A percentile compares a stretch with the other conserved stretches of the same genome.
These are phyloP conservation scores for Sebastes flavidus DNA, from an alignment of 2,797 vertebrate genomes.

Conservation along the genomic window DNA sequence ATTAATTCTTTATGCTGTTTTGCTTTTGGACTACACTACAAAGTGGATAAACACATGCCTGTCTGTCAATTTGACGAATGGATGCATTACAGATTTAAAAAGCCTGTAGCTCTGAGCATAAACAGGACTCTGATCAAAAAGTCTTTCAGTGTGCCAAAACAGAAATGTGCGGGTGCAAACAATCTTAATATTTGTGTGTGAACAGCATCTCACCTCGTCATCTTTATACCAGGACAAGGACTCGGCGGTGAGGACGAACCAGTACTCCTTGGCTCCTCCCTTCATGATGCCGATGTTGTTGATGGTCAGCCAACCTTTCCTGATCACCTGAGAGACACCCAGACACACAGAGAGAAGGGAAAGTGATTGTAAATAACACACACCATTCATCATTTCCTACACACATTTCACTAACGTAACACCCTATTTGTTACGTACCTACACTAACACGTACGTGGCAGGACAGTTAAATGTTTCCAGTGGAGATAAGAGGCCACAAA, in stretches of 20 bases:
- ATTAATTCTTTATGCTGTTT: not conserved
- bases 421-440: not conserved
- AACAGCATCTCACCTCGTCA: constrained; percentile 88
- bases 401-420: not conserved
- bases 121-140: not conserved
- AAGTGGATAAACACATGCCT: not conserved
- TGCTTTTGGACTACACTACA: not conserved
- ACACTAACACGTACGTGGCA: not conserved
- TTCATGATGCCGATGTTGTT: constrained; percentile 99
- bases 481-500: constrained; percentile 32
- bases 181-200: not conserved
- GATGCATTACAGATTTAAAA: not conserved
- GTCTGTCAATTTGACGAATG: not conserved
- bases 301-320: constrained; percentile 98
- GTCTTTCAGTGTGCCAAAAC: not conserved
- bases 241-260: constrained; percentile 96
- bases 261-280: constrained; percentile 97
- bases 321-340: constrained; percentile 89
- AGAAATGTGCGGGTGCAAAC: not conserved
- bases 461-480: constrained; percentile 32
- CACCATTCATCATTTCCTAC: not conserved
- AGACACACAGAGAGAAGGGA: not conserved
- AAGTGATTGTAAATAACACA: not conserved
- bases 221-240: constrained; percentile 99
- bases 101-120: not conserved